phyloP scores from a whole-genome alignment of 2,797 vertebrate genomes.

The Microchirus variegatus region DNA sequence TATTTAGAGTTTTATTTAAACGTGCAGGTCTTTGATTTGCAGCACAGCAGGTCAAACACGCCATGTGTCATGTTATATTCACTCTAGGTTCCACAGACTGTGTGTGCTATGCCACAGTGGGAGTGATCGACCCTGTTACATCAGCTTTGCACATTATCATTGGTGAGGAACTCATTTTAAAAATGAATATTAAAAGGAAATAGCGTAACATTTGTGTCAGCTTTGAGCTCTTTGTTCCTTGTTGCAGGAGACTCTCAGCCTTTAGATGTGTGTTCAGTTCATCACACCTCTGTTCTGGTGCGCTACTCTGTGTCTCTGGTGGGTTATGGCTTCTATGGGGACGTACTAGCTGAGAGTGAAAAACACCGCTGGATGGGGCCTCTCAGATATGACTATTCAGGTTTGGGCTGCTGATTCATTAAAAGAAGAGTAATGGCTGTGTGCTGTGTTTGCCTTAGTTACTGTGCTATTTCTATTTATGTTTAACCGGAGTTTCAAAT shows the following conservation, averaged over 20 bases:
- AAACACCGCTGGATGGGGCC: slow-evolving; percentile 88
- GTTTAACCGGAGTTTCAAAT: too few relatives aligned
- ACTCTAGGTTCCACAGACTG: slow-evolving; percentile 85
- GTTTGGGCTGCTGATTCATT: slow-evolving; percentile 49
- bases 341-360: slow-evolving; percentile 84
- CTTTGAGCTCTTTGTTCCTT: slow-evolving; percentile 6
- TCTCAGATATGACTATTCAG: slow-evolving; percentile 85
- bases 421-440: slow-evolving; percentile 6
- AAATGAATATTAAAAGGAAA: neutral
- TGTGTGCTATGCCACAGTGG: slow-evolving; percentile 85
- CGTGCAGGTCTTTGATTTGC: neutral
- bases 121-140: slow-evolving; percentile 83
- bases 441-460: neutral
- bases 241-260: slow-evolving; percentile 86
- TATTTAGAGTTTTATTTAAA: neutral
- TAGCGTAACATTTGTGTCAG: neutral
- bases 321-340: slow-evolving; percentile 89
- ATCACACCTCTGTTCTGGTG: slow-evolving; percentile 72
- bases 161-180: slow-evolving; percentile 65
- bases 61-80: neutral
- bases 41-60: slow-evolving; percentile 1
- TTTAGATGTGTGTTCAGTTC: slow-evolving; percentile 86
- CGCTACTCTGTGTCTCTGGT: slow-evolving; percentile 85
- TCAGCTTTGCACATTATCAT: slow-evolving; percentile 86
- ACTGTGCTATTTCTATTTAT: neutral